These are phyloP conservation scores for Oedothorax gibbosus DNA, from an alignment of 1,140 invertebrate species.

Conservation along the genomic window DNA sequence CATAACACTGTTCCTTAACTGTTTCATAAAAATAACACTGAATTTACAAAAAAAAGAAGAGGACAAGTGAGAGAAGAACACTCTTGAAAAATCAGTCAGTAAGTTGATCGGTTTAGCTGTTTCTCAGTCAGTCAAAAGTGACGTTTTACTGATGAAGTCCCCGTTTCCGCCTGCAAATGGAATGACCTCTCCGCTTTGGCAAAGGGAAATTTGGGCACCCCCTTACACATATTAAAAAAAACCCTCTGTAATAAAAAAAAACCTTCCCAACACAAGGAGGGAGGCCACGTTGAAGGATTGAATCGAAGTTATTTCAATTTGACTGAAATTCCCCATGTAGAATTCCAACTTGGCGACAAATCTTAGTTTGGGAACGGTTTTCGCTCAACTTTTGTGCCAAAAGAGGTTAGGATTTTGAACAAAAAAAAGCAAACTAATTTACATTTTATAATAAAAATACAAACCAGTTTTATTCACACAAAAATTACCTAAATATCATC, in stretches of 20 bases:
- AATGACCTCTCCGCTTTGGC: constrained; percentile 29
- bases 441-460: too few species aligned
- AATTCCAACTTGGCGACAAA: neutral
- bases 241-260: neutral
- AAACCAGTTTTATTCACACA: too few species aligned
- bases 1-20: too few species aligned
- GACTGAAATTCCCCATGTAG: constrained; percentile 48
- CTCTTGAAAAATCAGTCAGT: constrained; percentile 54
- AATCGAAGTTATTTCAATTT: constrained; percentile 60
- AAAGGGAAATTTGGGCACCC: constrained; percentile 32
- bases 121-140: constrained; percentile 56
- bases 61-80: constrained; percentile 6
- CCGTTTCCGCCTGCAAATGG: constrained; percentile 49
- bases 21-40: too few species aligned
- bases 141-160: constrained; percentile 58
- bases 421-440: too few species aligned
- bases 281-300: constrained; percentile 50
- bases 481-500: too few species aligned
- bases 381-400: too few species aligned
- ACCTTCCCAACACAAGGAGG: neutral
- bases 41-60: constrained; percentile 1
- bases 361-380: neutral
- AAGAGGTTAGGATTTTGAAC: too few species aligned
- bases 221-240: constrained; percentile 59
- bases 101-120: constrained; percentile 58